Conservation (phyloP, 35 echinoderm and acorn worm species). For the Apostichopus californicus region DNA sequence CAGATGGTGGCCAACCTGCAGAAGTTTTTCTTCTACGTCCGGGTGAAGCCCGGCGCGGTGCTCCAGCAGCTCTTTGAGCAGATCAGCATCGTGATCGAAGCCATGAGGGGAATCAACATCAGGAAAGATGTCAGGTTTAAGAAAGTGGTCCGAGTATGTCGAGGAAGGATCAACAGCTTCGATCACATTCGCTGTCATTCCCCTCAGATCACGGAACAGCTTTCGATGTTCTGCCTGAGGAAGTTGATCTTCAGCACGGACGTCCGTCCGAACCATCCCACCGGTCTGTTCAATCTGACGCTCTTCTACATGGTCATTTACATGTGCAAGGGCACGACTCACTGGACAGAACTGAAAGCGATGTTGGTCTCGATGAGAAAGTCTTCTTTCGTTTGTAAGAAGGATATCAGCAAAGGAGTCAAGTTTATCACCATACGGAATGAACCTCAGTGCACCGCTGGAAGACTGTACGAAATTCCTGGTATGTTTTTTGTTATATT, state of each 20-base stretch:
- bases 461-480: constrained; percentile 35
- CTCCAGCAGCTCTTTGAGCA: constrained; percentile 46
- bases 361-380: constrained; percentile 40
- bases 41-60: constrained; percentile 32
- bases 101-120: constrained; percentile 12
- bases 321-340: constrained; percentile 48
- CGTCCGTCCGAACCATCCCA: constrained; percentile 20
- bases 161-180: constrained; percentile 31
- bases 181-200: constrained; percentile 39
- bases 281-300: constrained; percentile 35
- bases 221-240: constrained; percentile 54
- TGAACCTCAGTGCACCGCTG: constrained; percentile 5
- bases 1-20: constrained; percentile 40
- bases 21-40: constrained; percentile 46
- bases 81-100: constrained; percentile 23
- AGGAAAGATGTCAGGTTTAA: constrained; percentile 34
- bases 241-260: constrained; percentile 13
- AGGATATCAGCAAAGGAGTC: not conserved
- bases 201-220: constrained; percentile 45
- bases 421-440: constrained; percentile 31
- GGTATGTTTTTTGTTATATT: not conserved
- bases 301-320: constrained; percentile 37
- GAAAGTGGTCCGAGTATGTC: constrained; percentile 32
- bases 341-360: constrained; percentile 41
- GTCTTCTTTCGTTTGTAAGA: constrained; percentile 43